Conservation (phyloP, 2,888 invertebrate genomes). For the Anodontia alba region DNA sequence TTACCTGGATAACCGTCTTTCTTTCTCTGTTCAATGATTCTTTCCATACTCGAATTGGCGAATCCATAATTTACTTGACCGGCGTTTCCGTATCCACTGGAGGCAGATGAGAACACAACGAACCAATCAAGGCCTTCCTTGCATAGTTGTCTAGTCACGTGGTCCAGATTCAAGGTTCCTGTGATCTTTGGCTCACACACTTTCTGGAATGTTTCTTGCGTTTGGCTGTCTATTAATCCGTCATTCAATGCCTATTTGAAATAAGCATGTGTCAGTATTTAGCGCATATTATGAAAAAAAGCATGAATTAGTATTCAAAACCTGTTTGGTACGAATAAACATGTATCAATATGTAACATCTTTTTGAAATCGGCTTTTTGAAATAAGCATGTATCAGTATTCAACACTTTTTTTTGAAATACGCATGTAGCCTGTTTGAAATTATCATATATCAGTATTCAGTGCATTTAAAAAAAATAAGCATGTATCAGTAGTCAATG, state of each 20-base stretch:
- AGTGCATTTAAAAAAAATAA: too few relatives aligned
- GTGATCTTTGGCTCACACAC: slow-evolving; percentile 93
- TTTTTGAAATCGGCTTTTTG: too few relatives aligned
- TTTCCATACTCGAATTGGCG: slow-evolving; percentile 98
- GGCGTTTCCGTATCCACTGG: slow-evolving; percentile 97
- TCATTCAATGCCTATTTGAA: slow-evolving; percentile 92
- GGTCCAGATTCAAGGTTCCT: slow-evolving; percentile 94
- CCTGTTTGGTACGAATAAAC: too few relatives aligned
- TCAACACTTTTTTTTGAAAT: too few relatives aligned
- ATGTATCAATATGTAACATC: too few relatives aligned
- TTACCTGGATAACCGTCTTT: slow-evolving; percentile 92
- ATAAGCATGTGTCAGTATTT: too few relatives aligned
- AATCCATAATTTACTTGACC: slow-evolving; percentile 98
- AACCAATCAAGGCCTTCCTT: slow-evolving; percentile 92
- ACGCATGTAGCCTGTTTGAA: too few relatives aligned
- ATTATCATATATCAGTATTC: too few relatives aligned
- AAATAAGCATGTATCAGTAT: too few relatives aligned
- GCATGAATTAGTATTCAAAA: too few relatives aligned
- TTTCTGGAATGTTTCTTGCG: slow-evolving; percentile 90
- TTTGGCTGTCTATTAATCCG: slow-evolving; percentile 94
- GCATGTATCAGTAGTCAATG: too few relatives aligned
- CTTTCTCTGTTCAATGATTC: slow-evolving; percentile 94
- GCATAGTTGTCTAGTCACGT: slow-evolving; percentile 90
- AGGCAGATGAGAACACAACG: slow-evolving; percentile 97
- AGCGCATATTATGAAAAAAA: too few relatives aligned